A percentile compares a stretch with the other conserved stretches of the same genome.
Conservation (phyloP, 2,113 vertebrate genomes). For the Phyllostomus hastatus region DNA sequence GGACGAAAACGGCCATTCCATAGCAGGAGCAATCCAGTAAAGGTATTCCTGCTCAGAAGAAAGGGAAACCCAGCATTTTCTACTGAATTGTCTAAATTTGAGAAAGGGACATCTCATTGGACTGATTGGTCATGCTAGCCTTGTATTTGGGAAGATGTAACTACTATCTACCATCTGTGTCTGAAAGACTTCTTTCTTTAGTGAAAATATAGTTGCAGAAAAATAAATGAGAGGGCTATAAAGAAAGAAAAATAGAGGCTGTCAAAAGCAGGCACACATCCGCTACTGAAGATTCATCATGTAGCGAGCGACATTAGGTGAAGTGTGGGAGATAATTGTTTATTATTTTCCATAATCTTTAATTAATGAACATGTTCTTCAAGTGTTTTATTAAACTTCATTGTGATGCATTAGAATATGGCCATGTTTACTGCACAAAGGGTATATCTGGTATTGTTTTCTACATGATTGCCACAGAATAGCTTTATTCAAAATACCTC, state of each 20-base stretch:
- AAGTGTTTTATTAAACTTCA: background rate
- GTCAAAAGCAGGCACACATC: background rate
- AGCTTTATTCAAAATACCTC: background rate
- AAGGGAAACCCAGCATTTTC: background rate
- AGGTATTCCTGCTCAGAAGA: background rate
- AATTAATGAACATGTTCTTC: background rate
- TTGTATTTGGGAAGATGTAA: background rate
- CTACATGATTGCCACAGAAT: background rate
- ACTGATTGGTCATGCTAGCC: background rate
- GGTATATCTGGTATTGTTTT: background rate
- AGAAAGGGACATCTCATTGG: background rate
- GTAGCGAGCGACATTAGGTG: background rate
- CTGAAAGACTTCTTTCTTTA: background rate
- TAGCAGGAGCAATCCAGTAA: background rate
- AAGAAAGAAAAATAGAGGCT: background rate
- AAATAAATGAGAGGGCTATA: background rate
- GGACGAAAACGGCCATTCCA: background rate
- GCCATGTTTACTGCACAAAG: background rate
- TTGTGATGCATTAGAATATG: background rate
- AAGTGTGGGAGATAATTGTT: background rate
- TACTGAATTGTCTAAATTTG: background rate
- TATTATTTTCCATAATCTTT: slow-evolving; percentile 10
- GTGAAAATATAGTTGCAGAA: background rate
- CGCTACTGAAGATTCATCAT: background rate
- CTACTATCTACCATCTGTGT: background rate